Percentiles rank a stretch among this genome's conserved stretches.
phyloP scores from a whole-genome alignment of 2,797 vertebrate species.

The Hozukius guyotensis region DNA sequence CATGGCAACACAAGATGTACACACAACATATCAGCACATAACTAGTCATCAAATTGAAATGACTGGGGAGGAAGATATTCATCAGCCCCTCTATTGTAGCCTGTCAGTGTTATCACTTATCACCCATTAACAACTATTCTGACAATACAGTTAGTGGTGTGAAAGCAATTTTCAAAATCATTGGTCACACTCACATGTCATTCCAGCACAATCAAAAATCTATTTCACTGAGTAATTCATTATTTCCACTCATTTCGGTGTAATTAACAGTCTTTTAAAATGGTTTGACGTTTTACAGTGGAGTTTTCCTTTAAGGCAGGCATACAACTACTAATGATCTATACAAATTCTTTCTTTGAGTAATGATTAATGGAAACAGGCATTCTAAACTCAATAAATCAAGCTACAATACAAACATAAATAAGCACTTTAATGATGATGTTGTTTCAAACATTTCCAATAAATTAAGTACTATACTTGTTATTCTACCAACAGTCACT shows the following conservation, averaged over 20 bases:
- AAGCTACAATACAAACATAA: neutral
- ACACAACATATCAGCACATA: neutral
- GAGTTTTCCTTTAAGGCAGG: neutral
- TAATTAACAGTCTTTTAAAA: neutral
- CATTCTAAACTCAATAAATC: neutral
- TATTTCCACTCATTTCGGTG: neutral
- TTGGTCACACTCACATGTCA: neutral
- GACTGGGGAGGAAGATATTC: neutral
- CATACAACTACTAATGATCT: neutral
- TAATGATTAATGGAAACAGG: neutral
- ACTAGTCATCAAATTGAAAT: neutral
- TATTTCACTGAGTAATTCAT: neutral
- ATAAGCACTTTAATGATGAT: neutral
- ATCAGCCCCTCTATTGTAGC: constrained; percentile 2
- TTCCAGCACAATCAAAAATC: neutral
- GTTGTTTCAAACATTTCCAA: neutral
- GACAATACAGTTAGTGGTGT: neutral
- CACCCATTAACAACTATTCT: neutral
- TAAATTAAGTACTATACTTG: neutral
- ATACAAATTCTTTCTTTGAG: neutral
- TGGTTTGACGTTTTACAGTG: neutral
- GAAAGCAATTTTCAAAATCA: constrained; percentile 15
- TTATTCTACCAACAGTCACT: neutral
- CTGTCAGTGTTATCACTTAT: constrained; percentile 12
- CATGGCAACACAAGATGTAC: neutral